These are phyloP conservation scores for Heterotilapia buettikoferi DNA, from an alignment of 2,113 vertebrate genomes.

Conservation along the genomic window DNA sequence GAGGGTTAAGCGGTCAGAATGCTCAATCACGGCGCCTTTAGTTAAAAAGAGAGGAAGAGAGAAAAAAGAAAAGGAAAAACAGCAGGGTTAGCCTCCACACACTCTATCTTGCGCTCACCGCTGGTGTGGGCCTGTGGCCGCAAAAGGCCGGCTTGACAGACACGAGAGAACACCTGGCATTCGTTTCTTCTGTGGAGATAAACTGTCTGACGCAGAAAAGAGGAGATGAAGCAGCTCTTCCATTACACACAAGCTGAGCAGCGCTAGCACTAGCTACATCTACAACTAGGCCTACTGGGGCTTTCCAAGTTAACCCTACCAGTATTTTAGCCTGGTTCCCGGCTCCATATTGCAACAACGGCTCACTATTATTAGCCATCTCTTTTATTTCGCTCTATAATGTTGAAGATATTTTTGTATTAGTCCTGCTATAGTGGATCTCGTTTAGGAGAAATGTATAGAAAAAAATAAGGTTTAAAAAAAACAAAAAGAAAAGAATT, in stretches of 20 bases:
- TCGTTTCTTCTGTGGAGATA: constrained; percentile 47
- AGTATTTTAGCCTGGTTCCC: not conserved
- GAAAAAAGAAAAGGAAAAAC: not conserved
- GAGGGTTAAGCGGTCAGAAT: constrained; percentile 9
- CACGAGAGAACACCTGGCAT: constrained; percentile 54
- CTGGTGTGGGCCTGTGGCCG: constrained; percentile 47
- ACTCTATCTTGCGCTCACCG: constrained; percentile 34
- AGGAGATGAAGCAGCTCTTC: not conserved
- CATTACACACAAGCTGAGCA: not conserved
- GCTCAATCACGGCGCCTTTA: constrained; percentile 21
- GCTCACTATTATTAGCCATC: not conserved
- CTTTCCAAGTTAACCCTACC: not conserved
- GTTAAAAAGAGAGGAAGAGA: not conserved
- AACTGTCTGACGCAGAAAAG: constrained; percentile 12
- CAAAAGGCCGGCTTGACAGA: constrained; percentile 26
- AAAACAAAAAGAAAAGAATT: not conserved
- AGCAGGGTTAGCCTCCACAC: not conserved
- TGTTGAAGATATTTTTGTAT: not conserved
- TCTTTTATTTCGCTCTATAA: not conserved
- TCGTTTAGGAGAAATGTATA: not conserved
- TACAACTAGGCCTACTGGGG: not conserved
- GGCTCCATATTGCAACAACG: not conserved
- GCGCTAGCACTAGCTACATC: not conserved
- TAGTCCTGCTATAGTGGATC: not conserved
- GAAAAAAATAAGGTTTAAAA: not conserved